Evolutionary conservation across 1,140 invertebrate genomes (phyloP).

Genomic region (Leptopilina clavipes): DNA sequence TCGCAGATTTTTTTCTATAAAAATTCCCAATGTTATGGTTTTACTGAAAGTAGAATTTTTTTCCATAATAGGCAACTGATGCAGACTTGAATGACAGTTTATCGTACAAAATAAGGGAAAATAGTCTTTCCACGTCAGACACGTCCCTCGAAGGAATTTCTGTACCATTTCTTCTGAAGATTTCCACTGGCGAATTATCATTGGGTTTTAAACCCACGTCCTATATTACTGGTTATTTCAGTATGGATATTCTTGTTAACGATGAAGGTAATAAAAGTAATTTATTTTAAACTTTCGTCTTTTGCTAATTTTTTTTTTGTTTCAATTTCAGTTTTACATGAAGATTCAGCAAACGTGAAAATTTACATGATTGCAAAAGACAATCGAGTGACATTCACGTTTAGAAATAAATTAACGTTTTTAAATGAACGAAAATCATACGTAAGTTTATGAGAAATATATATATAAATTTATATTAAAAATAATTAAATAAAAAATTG

Average conservation of each 20-base stretch:
- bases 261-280: conserved; percentile 68
- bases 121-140: conserved; percentile 66
- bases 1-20: too few relatives aligned
- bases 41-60: background rate
- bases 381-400: conserved; percentile 75
- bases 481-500: too few relatives aligned
- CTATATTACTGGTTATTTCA: conserved; percentile 76
- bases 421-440: conserved; percentile 67
- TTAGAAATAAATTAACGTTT: conserved; percentile 70
- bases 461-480: background rate
- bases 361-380: conserved; percentile 74
- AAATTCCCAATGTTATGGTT: too few relatives aligned
- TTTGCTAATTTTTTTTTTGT: too few relatives aligned
- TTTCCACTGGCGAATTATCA: conserved; percentile 66
- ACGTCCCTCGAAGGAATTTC: conserved; percentile 42
- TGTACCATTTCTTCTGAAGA: conserved; percentile 69
- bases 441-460: too few relatives aligned
- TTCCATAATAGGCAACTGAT: conserved; percentile 72
- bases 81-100: conserved; percentile 69
- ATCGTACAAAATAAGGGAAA: conserved; percentile 68
- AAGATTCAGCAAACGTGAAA: conserved; percentile 69
- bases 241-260: conserved; percentile 74
- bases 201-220: conserved; percentile 73
- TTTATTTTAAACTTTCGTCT: background rate
- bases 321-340: conserved; percentile 63